These are phyloP conservation scores for Noturus placidus DNA, from an alignment of 2,113 vertebrate species.

Conservation along the genomic window DNA sequence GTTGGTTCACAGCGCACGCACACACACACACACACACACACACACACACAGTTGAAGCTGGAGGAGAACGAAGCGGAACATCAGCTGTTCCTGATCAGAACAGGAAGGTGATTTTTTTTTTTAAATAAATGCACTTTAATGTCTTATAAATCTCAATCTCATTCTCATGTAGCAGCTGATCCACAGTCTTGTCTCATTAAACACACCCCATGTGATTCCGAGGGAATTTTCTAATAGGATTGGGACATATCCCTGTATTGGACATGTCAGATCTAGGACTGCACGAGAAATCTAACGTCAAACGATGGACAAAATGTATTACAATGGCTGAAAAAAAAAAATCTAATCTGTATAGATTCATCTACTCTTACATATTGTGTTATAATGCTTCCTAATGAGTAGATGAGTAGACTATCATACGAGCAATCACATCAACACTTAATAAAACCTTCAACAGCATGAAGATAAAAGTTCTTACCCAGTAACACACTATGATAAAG, in stretches of 20 bases:
- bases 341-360: background rate
- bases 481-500: too few species aligned
- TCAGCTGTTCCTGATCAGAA: background rate
- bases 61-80: background rate
- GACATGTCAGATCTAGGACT: background rate
- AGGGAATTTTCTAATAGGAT: too few species aligned
- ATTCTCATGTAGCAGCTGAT: background rate
- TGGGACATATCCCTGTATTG: background rate
- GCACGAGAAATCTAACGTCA: background rate
- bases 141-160: background rate
- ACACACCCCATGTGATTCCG: background rate
- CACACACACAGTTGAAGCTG: background rate
- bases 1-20: background rate
- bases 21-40: constrained; percentile 21
- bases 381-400: too few species aligned
- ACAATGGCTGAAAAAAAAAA: background rate
- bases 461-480: too few species aligned
- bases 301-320: background rate
- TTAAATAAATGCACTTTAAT: background rate
- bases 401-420: too few species aligned
- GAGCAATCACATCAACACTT: too few species aligned
- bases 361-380: background rate
- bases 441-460: too few species aligned
- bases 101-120: background rate
- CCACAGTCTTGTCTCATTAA: background rate